Conservation (phyloP, 2,797 vertebrate genomes). For the Chaetophractus vellerosus region DNA sequence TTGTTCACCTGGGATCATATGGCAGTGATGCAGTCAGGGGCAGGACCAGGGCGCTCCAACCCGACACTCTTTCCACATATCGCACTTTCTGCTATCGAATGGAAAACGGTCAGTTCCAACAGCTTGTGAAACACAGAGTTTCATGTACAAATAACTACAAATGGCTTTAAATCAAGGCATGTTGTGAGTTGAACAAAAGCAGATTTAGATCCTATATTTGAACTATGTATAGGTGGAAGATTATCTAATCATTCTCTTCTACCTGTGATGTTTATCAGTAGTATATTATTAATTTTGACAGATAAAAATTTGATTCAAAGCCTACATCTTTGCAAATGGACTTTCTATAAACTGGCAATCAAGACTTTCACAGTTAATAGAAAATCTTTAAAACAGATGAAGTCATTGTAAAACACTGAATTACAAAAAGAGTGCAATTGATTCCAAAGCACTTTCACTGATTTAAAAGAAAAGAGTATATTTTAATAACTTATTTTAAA, state of each 20-base stretch:
- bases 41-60: background rate
- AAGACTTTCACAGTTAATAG: background rate
- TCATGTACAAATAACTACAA: background rate
- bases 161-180: background rate
- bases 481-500: constrained; percentile 12
- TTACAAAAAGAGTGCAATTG: background rate
- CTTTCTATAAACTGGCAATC: background rate
- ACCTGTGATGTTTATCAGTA: background rate
- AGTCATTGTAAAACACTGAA: background rate
- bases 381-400: constrained; percentile 16
- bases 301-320: constrained; percentile 13
- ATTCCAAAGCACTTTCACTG: constrained; percentile 50
- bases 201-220: background rate
- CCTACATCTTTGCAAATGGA: background rate
- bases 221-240: background rate
- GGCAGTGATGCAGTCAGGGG: background rate
- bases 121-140: background rate
- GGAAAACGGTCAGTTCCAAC: background rate
- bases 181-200: background rate
- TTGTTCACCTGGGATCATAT: background rate
- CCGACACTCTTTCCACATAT: background rate
- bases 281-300: constrained; percentile 23
- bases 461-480: background rate
- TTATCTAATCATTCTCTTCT: background rate
- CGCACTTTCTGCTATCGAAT: background rate